phyloP scores from a whole-genome alignment of 2,888 invertebrate genomes.

The Dascillus cervinus region DNA sequence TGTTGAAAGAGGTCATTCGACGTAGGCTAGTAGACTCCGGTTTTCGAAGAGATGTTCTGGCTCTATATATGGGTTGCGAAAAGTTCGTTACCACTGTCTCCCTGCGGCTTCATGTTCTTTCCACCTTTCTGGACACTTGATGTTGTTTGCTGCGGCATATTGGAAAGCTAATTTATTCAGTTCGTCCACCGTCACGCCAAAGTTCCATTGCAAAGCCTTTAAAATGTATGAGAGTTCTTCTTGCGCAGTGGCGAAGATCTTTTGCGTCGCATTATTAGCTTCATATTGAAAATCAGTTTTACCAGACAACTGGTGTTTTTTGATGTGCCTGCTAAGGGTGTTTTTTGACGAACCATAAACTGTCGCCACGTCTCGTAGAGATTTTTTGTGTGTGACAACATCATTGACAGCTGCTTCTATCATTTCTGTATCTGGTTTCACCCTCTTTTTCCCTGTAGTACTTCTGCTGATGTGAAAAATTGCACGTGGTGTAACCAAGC shows the following conservation, averaged over 20 bases:
- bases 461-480: slow-evolving; percentile 1
- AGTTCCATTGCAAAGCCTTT: background rate
- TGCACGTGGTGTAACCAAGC: slow-evolving; percentile 1
- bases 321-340: slow-evolving; percentile 1
- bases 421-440: slow-evolving; percentile 3
- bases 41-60: no score
- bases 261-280: no score
- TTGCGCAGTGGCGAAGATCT: no score
- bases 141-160: background rate
- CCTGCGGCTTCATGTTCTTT: no score
- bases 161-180: background rate
- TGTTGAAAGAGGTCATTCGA: no score
- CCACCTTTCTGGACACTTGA: background rate
- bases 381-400: no score
- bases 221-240: background rate
- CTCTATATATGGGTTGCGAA: no score
- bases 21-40: no score
- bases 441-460: slow-evolving; percentile 1
- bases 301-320: no score
- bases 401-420: slow-evolving; percentile 2
- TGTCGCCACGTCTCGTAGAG: no score
- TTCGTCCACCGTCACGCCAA: background rate
- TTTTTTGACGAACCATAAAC: slow-evolving; percentile 2
- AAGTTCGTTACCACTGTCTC: no score
- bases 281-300: no score